Percentiles rank a stretch among this genome's conserved stretches.
Evolutionary conservation across 2,113 vertebrate genomes (phyloP).

Genomic region (Percina caprodes): DNA sequence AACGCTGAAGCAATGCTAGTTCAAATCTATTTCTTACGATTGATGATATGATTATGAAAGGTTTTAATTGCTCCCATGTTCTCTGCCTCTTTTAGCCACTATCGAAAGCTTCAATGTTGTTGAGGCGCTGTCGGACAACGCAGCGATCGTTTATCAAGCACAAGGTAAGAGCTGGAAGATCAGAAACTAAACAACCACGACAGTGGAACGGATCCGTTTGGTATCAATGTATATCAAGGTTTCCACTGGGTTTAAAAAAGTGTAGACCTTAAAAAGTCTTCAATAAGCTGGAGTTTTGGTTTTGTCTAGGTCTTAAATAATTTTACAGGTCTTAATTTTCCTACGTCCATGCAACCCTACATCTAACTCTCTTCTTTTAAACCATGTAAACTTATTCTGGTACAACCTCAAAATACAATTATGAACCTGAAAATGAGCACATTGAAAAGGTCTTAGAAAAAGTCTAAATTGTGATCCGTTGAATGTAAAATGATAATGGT

Average conservation of each 20-base stretch:
- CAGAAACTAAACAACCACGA: accelerated
- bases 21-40: neutral
- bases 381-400: no score
- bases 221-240: neutral
- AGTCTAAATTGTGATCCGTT: neutral
- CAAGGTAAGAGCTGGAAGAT: conserved; percentile 85
- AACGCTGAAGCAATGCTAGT: accelerated
- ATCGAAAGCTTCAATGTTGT: conserved; percentile 96
- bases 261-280: no score
- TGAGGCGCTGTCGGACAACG: conserved; percentile 93
- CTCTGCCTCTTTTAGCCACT: conserved; percentile 85
- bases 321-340: no score
- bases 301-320: no score
- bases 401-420: no score
- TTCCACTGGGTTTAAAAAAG: no score
- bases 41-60: no score
- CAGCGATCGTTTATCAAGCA: conserved; percentile 94
- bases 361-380: no score
- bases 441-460: no score
- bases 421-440: no score
- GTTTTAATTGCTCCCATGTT: neutral
- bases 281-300: no score
- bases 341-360: no score
- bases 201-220: neutral
- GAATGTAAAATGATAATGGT: neutral